Base-by-base conservation (phyloP, 2,113 vertebrate genomes). In the Nasalis larvatus region DNA sequence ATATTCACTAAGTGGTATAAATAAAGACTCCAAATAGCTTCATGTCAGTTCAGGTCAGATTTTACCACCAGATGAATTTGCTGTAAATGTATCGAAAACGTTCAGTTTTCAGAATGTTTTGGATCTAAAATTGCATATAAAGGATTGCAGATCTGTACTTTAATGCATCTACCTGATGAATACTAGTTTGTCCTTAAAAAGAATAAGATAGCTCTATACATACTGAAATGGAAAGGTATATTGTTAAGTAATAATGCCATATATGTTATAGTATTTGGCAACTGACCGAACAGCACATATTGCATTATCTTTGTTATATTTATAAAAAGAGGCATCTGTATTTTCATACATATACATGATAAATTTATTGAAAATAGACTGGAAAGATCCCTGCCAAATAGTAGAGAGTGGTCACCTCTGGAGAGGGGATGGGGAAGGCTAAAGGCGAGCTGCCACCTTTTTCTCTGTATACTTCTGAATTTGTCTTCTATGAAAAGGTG, bases 91-190 rank as follows among this genome's bases (percentile, higher is more conserved):
- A 42, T 21, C 7, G 21, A 30, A 94, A 81, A 20, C 42, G 60
- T 92, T 86, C 49, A 40, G 49, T 95, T 91, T 93, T 89, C 71
- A 91, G 78, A 88, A 40, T 69, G 17, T 93, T 85, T 88, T 81
- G 35, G 90, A 56, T 89, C 25, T 94, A 14, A 45, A 89, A 71
- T 77, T 89, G 17, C 35, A 54, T 73, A 45, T 89, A 66, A 95
- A 77, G 27, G 49, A 56, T 60, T 25, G 5, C 23, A 32, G 30
- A 90, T 37, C 8, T 47, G 54, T 91, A 66, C 16, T 45, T 8
- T 60, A 54, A 45, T 80, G 32, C 11, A 69, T 71, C 54, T 9
- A 54, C 6, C 20, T 95, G 74, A 58, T 20, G 21, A 69, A 17
- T 23, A 89, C 8, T 8, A 32, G 47, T 32, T 86, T 85, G 71